Evolutionary conservation across 2,113 vertebrate species (phyloP).

Genomic region (Phaethon lepturus): DNA sequence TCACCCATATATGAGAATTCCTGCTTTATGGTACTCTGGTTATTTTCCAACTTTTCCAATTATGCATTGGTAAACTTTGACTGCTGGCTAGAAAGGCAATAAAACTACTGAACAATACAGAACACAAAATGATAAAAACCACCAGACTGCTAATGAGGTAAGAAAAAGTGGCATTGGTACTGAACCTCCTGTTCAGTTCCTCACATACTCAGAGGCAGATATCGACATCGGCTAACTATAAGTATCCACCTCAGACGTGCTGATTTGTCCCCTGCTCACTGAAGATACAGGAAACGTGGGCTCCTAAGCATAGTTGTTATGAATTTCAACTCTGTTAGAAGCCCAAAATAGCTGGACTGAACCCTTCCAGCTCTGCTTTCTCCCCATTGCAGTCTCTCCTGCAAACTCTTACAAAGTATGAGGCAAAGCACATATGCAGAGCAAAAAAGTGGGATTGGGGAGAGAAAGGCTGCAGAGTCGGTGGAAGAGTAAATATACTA

Average conservation of each 20-base stretch:
- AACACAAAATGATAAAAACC: not conserved
- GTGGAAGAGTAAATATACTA: not conserved
- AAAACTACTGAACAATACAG: not conserved
- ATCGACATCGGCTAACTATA: not conserved
- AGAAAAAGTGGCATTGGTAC: fast-evolving
- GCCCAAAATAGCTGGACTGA: not conserved
- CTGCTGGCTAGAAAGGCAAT: not conserved
- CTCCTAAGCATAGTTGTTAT: not conserved
- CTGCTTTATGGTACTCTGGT: not conserved
- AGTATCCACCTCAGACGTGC: not conserved
- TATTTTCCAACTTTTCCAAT: not conserved
- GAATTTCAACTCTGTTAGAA: not conserved
- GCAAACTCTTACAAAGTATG: not conserved
- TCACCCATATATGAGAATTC: not conserved
- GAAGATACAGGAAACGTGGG: not conserved
- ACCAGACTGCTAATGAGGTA: not conserved
- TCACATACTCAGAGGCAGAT: not conserved
- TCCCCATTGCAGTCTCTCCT: not conserved
- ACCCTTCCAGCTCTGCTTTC: not conserved
- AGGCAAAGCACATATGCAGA: not conserved
- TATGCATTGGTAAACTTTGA: not conserved
- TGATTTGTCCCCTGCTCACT: not conserved
- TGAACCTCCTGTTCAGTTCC: not conserved
- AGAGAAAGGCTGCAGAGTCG: not conserved
- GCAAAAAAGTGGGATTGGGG: not conserved